Conservation (phyloP, 2,113 vertebrate genomes). For the Mirounga angustirostris region DNA sequence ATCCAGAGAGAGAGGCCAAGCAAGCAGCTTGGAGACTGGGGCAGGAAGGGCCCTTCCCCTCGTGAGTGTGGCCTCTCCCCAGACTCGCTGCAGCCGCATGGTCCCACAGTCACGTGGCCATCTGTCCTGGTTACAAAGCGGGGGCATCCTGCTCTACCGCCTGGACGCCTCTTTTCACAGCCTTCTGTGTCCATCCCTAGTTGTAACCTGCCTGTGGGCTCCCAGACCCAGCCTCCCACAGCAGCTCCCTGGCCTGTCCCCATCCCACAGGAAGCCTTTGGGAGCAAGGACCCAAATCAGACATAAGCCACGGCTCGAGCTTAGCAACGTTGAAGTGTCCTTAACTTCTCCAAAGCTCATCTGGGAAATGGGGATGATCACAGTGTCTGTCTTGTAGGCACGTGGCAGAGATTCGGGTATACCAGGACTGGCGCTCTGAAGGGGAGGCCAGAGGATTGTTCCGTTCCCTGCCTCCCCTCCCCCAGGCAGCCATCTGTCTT, state of each 20-base stretch:
- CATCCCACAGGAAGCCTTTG: fast-evolving
- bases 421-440: not conserved
- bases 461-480: fast-evolving
- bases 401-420: not conserved
- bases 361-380: fast-evolving
- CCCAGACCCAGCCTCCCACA: not conserved
- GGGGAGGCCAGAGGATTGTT: fast-evolving
- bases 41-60: not conserved
- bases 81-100: not conserved
- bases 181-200: fast-evolving
- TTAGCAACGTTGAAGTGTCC: not conserved
- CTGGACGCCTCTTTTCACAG: not conserved
- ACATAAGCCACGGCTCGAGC: not conserved
- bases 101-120: fast-evolving
- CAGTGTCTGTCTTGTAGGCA: not conserved
- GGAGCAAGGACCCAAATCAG: not conserved
- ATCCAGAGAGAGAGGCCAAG: not conserved
- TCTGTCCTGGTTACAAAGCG: not conserved
- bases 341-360: not conserved
- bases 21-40: not conserved
- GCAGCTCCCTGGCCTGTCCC: not conserved
- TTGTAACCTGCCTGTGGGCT: not conserved
- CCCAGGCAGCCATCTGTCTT: too few species aligned
- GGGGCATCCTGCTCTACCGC: not conserved
- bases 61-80: not conserved